phyloP scores from a whole-genome alignment of 2,888 invertebrate species.

The Eupithecia subfuscata region DNA sequence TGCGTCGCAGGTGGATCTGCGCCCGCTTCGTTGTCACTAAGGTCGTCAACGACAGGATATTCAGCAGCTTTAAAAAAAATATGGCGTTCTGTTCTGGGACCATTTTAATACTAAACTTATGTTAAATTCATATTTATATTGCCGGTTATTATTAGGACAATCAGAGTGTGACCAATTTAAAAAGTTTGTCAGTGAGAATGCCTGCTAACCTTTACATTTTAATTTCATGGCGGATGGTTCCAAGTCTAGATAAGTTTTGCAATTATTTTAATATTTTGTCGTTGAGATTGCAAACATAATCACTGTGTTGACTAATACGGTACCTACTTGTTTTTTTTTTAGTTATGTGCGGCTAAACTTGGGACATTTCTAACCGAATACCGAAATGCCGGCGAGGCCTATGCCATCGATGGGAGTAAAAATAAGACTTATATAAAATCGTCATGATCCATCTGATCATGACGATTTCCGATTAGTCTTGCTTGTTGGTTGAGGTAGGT shows the following conservation, averaged over 20 bases:
- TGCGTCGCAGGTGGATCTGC: too few species aligned
- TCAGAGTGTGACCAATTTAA: conserved; percentile 50
- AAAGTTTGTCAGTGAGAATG: conserved; percentile 39
- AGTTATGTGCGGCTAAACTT: neutral
- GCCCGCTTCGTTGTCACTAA: too few species aligned
- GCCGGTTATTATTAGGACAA: conserved; percentile 26
- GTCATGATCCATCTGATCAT: neutral
- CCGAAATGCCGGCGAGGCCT: neutral
- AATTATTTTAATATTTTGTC: conserved; percentile 31
- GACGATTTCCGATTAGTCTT: neutral
- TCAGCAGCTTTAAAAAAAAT: neutral
- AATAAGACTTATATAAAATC: too few species aligned
- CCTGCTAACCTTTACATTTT: conserved; percentile 45
- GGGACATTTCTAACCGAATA: neutral
- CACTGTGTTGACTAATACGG: neutral
- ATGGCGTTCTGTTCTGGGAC: neutral
- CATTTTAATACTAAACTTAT: neutral
- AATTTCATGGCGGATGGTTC: conserved; percentile 57
- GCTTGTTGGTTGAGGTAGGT: neutral
- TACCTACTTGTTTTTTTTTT: neutral
- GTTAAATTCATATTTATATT: neutral
- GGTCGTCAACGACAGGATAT: neutral
- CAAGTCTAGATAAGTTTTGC: conserved; percentile 40
- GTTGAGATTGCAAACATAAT: conserved; percentile 20
- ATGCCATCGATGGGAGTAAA: too few species aligned